Evolutionary conservation across 1,140 invertebrate genomes (phyloP).

Genomic region (Heterodera carotae): DNA sequence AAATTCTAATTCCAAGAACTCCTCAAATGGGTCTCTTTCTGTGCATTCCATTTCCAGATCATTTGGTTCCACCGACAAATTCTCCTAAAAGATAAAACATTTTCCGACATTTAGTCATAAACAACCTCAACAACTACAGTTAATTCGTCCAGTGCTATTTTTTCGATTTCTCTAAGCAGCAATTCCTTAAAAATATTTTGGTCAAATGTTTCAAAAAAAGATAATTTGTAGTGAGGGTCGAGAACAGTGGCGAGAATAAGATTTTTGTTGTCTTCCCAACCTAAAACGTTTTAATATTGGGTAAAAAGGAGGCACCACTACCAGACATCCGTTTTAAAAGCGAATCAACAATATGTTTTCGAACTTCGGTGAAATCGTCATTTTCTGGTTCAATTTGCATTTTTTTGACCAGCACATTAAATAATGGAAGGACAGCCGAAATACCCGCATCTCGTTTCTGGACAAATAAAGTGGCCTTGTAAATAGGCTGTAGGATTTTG

Average conservation of each 20-base stretch:
- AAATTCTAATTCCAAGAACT: not conserved
- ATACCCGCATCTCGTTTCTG: not conserved
- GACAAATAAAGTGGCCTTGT: constrained; percentile 3
- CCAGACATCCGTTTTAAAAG: not conserved
- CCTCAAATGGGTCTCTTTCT: constrained; percentile 7
- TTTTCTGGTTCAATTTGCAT: not conserved
- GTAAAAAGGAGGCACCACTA: not conserved
- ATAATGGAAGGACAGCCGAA: not conserved
- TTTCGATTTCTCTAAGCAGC: not conserved
- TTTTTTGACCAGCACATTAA: not conserved
- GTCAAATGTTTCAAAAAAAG: not conserved
- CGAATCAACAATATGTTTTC: not conserved
- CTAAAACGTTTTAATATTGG: not conserved
- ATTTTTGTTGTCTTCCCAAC: constrained; percentile 14
- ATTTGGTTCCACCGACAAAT: too few species aligned
- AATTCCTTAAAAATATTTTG: not conserved
- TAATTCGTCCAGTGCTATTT: not conserved
- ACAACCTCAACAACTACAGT: too few species aligned
- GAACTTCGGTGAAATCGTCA: not conserved
- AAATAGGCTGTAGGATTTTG: not conserved
- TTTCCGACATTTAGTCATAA: too few species aligned
- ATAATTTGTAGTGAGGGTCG: not conserved
- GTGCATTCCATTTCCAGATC: too few species aligned
- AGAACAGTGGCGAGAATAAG: not conserved
- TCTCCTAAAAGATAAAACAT: too few species aligned